phyloP scores from a whole-genome alignment of 2,113 vertebrate species.

The Nibea coibor region DNA sequence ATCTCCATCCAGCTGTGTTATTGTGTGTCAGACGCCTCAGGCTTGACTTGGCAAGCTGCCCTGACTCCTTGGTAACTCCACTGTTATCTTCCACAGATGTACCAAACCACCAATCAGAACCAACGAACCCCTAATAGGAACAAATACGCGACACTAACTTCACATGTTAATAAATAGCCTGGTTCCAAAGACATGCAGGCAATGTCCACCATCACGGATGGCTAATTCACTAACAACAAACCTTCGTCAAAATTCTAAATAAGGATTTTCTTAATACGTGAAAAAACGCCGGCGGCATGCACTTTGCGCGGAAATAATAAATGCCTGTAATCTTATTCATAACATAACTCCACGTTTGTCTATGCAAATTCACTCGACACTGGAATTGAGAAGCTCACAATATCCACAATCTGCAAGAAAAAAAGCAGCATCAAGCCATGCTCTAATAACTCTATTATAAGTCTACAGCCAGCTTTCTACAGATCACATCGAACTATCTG shows the following conservation, averaged over 20 bases:
- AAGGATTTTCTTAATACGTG: conserved; percentile 50
- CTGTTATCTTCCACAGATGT: conserved; percentile 86
- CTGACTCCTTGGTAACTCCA: conserved; percentile 82
- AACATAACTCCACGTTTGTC: conserved; percentile 85
- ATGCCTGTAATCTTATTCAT: conserved; percentile 76
- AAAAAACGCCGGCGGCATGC: conserved; percentile 71
- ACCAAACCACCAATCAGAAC: conserved; percentile 81
- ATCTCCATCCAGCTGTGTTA: conserved; percentile 60
- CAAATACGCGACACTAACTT: conserved; percentile 71
- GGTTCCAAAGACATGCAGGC: conserved; percentile 77
- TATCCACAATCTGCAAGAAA: conserved; percentile 75
- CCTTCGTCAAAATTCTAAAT: conserved; percentile 50
- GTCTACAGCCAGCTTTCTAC: conserved; percentile 54
- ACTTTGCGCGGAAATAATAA: conserved; percentile 49
- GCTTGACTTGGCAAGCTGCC: conserved; percentile 78
- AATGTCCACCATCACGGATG: conserved; percentile 81
- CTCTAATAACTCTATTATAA: conserved; percentile 71
- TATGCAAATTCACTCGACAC: conserved; percentile 83
- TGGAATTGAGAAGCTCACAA: conserved; percentile 79
- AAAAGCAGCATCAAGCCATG: conserved; percentile 70
- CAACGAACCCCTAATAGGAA: conserved; percentile 69
- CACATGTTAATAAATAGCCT: conserved; percentile 69
- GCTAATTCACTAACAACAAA: conserved; percentile 72
- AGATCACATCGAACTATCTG: conserved; percentile 54
- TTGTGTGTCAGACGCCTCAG: conserved; percentile 67